A percentile compares a stretch with the other conserved stretches of the same genome.
Conservation (phyloP, 2,888 invertebrate genomes). For the Lasioglossum marginatum region DNA sequence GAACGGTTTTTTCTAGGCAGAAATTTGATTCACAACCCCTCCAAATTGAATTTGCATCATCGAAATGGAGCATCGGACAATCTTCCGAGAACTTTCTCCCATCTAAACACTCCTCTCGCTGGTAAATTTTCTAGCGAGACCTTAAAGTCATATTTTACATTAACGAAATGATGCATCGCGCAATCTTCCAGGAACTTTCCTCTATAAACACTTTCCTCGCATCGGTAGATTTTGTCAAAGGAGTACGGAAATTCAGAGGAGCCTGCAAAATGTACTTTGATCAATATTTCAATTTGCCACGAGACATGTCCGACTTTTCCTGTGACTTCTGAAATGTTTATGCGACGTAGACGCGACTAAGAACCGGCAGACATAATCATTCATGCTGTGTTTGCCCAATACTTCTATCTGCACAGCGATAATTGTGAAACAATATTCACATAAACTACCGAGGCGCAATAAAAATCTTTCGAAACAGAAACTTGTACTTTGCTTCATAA, state of each 20-base stretch:
- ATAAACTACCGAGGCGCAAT: neutral
- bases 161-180: constrained; percentile 16
- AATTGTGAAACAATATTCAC: neutral
- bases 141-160: constrained; percentile 3
- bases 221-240: constrained; percentile 6
- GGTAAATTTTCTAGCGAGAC: neutral
- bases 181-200: neutral
- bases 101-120: neutral
- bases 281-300: constrained; percentile 1
- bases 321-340: neutral
- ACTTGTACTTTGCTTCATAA: neutral
- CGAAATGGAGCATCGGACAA: constrained; percentile 16
- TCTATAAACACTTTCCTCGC: neutral
- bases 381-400: neutral
- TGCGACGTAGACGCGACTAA: neutral
- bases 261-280: constrained; percentile 10
- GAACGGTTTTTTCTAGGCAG: neutral
- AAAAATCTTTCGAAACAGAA: neutral
- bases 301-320: neutral
- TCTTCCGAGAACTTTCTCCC: constrained; percentile 8
- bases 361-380: neutral
- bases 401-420: neutral
- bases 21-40: constrained; percentile 8
- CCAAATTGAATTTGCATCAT: constrained; percentile 30
- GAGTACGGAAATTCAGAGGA: neutral